Base-by-base conservation (phyloP, 2,888 invertebrate genomes). In the Notocelia uddmanniana region DNA sequence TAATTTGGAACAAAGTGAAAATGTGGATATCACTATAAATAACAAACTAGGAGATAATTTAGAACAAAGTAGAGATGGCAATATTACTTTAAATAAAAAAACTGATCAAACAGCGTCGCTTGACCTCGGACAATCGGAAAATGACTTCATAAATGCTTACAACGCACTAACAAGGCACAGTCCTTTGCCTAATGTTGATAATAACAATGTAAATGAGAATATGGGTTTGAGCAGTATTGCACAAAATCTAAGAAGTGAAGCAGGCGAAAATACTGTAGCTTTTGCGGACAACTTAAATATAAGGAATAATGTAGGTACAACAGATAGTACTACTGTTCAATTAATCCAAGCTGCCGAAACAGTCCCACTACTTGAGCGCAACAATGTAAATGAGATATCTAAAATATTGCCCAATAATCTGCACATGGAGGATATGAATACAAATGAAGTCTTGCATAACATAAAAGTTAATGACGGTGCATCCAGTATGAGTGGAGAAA, bases 141-240 rank as follows among this genome's bases (percentile, higher is more conserved):
- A 89, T 78, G 94, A 93, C 78, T 93, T 93, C 77, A 93, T 93
- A 59, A 89, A 91, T 76, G 94, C 93, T 26, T 93, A 93, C 74
- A 93, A 93, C 80, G 92, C 92, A 58, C 80, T 93, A 74, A 89
- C 94, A 31, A 82, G 89, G 73, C 81, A 85, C 57, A 92, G 91
- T 76, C 93, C 93, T 58, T 79, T 93, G 64, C 92, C 92, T n/a
- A 89, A 85, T 77, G 78, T 90, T 67, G 77, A 80, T 60, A 77
- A 80, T 59, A 73, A 75, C 50, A 58, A 23, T 13, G 5, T n/a
- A 48, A 62, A 41, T 23, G 10, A 60, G 15, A 41, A 19, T 26
- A 5, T 37, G 11, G 23, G 15, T 23, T 18, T 41, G 3, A 71
- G 37, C 54, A 18, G 34, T 50, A 3, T 37, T 21, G 26, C 11